Base-by-base conservation (phyloP, 2,797 vertebrate genomes). In the Coilia nasus region DNA sequence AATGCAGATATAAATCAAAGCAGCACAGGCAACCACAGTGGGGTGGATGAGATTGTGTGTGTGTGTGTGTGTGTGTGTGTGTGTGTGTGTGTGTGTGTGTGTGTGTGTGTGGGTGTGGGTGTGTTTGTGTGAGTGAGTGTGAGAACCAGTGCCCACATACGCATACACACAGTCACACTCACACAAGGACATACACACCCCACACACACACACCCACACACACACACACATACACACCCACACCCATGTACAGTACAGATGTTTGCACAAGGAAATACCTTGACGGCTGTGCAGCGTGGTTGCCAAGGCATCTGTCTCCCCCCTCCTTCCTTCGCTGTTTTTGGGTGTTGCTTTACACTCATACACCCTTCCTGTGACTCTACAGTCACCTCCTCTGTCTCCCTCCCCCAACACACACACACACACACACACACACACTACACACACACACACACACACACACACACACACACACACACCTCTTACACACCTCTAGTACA, bases 261-360 rank as follows among this genome's bases (percentile, higher is more conserved):
- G 82, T 86, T 86, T 87, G 81, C 54, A 75, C 54, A 88, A 85
- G 85, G 83, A 89, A 89, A 86, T 86, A 86, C 83, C 83, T 85
- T 85, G 85, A 82, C 21, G 56, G 35, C 64, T 35, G 41, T 83
- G 85, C 31, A 28, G 85, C 57, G n/a, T 82, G 83, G 28, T 78
- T 87, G 82, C 78, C 75, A 87, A 60, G 46, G 83, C 47, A 59
- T 81, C 56, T 83, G 64, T 84, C 75, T 75, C 64, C 83, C 82
- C 85, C 81, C 78, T 82, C 84, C 81, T 83, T 67, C 81, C 83
- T 60, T 90, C 88, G 87, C 57, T 88, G 78, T 81, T 64, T 86
- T 93, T 90, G 91, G 88, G 91, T 94, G 91, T 94, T 94, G 88
- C 93, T 94, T 94, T 94, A 94, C 92, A 90, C 92, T 93, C 91